A percentile compares a stretch with the other conserved stretches of the same genome.
phyloP scores from a whole-genome alignment of 1,140 invertebrate genomes.

The Steinernema khuongi region DNA sequence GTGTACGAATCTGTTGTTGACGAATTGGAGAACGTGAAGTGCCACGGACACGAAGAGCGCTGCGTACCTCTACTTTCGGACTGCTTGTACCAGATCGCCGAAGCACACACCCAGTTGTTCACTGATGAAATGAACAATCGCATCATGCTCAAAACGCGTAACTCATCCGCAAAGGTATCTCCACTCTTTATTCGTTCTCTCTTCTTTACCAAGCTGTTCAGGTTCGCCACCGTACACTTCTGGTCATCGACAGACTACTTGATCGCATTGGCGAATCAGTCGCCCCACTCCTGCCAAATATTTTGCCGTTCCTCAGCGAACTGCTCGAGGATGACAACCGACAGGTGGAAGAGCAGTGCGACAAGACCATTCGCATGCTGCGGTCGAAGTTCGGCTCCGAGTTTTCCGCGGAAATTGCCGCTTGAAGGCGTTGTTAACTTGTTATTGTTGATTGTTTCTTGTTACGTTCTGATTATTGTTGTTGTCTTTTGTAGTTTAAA shows the following conservation, averaged over 20 bases:
- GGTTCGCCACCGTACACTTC: slow-evolving; percentile 33
- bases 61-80: slow-evolving; percentile 26
- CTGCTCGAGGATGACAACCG: slow-evolving; percentile 32
- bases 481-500: neutral
- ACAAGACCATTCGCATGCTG: slow-evolving; percentile 29
- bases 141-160: slow-evolving; percentile 32
- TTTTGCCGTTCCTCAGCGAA: slow-evolving; percentile 34
- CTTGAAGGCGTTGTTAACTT: neutral
- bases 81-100: slow-evolving; percentile 17
- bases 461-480: neutral
- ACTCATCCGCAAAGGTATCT: slow-evolving; percentile 19
- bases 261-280: slow-evolving; percentile 31
- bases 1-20: slow-evolving; percentile 21
- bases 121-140: slow-evolving; percentile 25
- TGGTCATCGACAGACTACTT: slow-evolving; percentile 29
- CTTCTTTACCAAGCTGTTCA: neutral
- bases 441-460: slow-evolving; percentile 14
- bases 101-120: slow-evolving; percentile 3
- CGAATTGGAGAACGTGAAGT: slow-evolving; percentile 35
- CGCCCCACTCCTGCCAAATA: slow-evolving; percentile 28
- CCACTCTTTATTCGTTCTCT: neutral
- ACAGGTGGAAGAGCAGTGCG: slow-evolving; percentile 36
- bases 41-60: slow-evolving; percentile 30
- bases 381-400: slow-evolving; percentile 35
- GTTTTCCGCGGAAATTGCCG: slow-evolving; percentile 24